A percentile compares a stretch with the other conserved stretches of the same genome.
These are phyloP conservation scores for Amphimallon solstitiale DNA, from an alignment of 2,888 invertebrate species.

Conservation along the genomic window DNA sequence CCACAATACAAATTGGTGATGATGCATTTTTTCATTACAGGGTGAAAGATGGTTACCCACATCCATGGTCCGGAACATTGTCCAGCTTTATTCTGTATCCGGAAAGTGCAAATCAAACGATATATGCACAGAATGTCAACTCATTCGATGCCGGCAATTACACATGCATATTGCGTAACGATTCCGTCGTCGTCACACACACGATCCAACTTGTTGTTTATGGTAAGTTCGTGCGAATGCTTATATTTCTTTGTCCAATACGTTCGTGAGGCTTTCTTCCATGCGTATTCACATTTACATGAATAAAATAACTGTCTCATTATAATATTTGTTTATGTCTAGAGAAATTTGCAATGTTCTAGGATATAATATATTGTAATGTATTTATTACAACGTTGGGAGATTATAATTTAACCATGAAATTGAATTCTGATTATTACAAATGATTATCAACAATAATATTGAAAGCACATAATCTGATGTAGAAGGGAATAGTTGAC, in stretches of 20 bases:
- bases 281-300: conserved; percentile 4
- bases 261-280: conserved; percentile 2
- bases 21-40: conserved; percentile 63
- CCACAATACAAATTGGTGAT: background rate
- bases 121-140: conserved; percentile 74
- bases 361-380: too few relatives aligned
- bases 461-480: too few relatives aligned
- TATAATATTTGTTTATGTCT: too few relatives aligned
- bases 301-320: background rate
- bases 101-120: conserved; percentile 81
- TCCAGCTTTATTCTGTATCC: conserved; percentile 80
- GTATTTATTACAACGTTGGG: too few relatives aligned
- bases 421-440: too few relatives aligned
- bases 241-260: background rate
- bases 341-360: too few relatives aligned
- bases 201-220: conserved; percentile 73
- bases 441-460: too few relatives aligned
- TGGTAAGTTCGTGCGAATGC: conserved; percentile 66
- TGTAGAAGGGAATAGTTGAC: too few relatives aligned
- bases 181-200: conserved; percentile 73
- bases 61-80: conserved; percentile 79
- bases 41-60: conserved; percentile 79
- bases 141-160: conserved; percentile 78
- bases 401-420: too few relatives aligned
- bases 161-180: conserved; percentile 78